Evolutionary conservation across 2,113 vertebrate genomes (phyloP).

Genomic region (Capricornis sumatraensis): DNA sequence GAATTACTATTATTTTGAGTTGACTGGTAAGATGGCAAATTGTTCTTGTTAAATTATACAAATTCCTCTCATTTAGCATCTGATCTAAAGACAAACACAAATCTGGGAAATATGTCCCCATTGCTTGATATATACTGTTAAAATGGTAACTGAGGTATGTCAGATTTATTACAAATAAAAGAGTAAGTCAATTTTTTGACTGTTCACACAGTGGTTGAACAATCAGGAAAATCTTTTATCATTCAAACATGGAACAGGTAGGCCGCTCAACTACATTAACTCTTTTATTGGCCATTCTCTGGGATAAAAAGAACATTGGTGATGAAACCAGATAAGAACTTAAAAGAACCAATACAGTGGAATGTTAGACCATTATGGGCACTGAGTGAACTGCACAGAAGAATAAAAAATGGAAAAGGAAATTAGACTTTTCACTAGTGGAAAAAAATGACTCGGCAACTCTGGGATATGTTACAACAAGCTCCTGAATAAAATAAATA

Average conservation of each 20-base stretch:
- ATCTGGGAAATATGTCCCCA: background rate
- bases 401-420: constrained; percentile 76
- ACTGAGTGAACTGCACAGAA: constrained; percentile 67
- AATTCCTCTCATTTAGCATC: background rate
- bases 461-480: constrained; percentile 78
- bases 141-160: background rate
- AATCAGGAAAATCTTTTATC: constrained; percentile 36
- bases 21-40: background rate
- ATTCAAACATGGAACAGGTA: constrained; percentile 44
- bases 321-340: constrained; percentile 50
- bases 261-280: constrained; percentile 1
- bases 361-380: constrained; percentile 56
- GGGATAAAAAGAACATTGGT: background rate
- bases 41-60: background rate
- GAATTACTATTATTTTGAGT: background rate
- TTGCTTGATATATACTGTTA: background rate
- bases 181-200: background rate
- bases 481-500: constrained; percentile 84
- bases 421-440: constrained; percentile 75
- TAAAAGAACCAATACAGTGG: constrained; percentile 16
- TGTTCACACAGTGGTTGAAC: constrained; percentile 16
- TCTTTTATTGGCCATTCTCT: constrained; percentile 52
- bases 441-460: constrained; percentile 76
- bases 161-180: constrained; percentile 46
- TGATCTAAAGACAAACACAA: background rate